Base-by-base conservation (phyloP, 2,113 vertebrate genomes). In the Murina feae region DNA sequence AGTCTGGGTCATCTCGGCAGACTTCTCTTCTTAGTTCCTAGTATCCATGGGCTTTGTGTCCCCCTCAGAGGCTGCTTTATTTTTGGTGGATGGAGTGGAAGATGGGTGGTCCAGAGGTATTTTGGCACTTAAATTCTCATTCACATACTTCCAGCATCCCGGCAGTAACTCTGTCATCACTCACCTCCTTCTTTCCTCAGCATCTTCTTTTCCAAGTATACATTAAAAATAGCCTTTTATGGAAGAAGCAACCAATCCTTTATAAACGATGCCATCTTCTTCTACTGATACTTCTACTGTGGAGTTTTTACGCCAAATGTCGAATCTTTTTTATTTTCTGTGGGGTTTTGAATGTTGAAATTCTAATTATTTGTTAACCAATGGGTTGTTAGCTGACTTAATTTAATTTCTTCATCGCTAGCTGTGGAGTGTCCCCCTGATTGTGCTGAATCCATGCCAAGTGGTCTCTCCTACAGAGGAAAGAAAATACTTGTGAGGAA, bases 1-100 rank as follows among this genome's bases (percentile, higher is more conserved):
- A 81, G 80, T 96, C 93, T 88, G 85, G 93, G 87, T 96, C 91
- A 90, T 82, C 35, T 49, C 72, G 65, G 32, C 49, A 58, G 80
- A 90, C 65, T 58, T 95, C 47, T 83, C 71, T 92, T 85, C 51
- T 92, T 81, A n/a, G 60, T 21, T 51, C 25, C 79, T 35, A 16
- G 30, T 39, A 51, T 72, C 28, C 55, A 18, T 35, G 47, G 53
- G 21, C 32, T 92, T 86, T 65, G 39, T 69, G 6, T 13, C 21
- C 20, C 55, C 51, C 23, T 95, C 37, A 90, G 79, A 91, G 80
- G 37, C 53, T 47, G 58, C 78, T 88, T 92, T 96, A 72, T 93
- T 82, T 68, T 75, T 47, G 65, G 44, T 65, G 66, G 39, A 12
- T 65, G 9, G 6, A 39, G 25, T n/a, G 18, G 21, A 16, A 93